Evolutionary conservation across 2,888 invertebrate species (phyloP).

Genomic region (Agriotes lineatus): DNA sequence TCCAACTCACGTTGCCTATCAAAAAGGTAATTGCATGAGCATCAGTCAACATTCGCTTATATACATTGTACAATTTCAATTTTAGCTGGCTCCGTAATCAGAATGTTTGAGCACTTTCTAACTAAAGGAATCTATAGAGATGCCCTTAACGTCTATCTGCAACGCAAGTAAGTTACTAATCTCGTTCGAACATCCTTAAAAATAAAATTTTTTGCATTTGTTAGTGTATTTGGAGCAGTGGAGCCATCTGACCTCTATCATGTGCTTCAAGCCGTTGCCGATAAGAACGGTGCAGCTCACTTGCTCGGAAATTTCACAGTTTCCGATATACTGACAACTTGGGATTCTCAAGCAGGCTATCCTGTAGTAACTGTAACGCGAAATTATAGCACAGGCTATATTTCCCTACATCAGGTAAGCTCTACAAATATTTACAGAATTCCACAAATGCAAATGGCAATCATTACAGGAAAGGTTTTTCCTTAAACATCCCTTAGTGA

Average conservation of each 20-base stretch:
- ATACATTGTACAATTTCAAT: slow-evolving; percentile 1
- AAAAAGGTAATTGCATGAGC: slow-evolving; percentile 36
- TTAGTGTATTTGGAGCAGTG: slow-evolving; percentile 16
- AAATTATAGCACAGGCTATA: slow-evolving; percentile 16
- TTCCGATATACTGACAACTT: slow-evolving; percentile 20
- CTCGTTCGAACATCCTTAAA: neutral
- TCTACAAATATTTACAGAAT: neutral
- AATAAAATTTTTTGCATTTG: neutral
- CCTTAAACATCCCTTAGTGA: slow-evolving; percentile 23
- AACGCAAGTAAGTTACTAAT: slow-evolving; percentile 11
- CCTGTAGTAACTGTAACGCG: slow-evolving; percentile 34
- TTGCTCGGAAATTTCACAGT: slow-evolving; percentile 23
- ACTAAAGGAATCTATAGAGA: slow-evolving; percentile 29
- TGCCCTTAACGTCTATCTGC: slow-evolving; percentile 34
- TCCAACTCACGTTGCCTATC: slow-evolving; percentile 9
- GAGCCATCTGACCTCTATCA: slow-evolving; percentile 28
- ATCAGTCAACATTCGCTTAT: neutral
- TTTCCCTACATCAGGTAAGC: slow-evolving; percentile 23
- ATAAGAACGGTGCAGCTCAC: neutral
- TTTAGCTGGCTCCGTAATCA: slow-evolving; percentile 74
- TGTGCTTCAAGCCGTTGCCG: slow-evolving; percentile 21
- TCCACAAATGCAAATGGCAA: neutral
- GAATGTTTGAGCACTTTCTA: slow-evolving; percentile 45
- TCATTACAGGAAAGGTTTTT: slow-evolving; percentile 4
- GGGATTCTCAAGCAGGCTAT: slow-evolving; percentile 31